Conservation (phyloP, 2,113 vertebrate genomes). For the Pseudorectes ferrugineus region DNA sequence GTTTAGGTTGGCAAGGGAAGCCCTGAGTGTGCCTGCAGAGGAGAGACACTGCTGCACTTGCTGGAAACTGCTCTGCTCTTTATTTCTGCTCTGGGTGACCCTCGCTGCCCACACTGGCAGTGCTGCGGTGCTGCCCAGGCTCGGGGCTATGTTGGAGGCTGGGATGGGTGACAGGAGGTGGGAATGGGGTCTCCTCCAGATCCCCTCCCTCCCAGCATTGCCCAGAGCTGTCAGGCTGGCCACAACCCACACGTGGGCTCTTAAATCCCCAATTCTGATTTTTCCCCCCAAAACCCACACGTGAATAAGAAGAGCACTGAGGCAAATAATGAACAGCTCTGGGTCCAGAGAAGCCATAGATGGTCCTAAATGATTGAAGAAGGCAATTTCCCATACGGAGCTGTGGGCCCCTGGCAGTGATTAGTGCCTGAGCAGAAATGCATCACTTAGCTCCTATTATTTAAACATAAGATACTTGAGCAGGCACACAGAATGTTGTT, state of each 20-base stretch:
- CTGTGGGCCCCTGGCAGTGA: not conserved
- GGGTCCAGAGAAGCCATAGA: not conserved
- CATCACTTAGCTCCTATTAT: conserved; percentile 10
- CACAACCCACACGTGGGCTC: fast-evolving
- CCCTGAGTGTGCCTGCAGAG: not conserved
- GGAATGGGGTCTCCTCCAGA: fast-evolving
- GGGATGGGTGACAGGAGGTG: not conserved
- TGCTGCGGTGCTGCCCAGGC: fast-evolving
- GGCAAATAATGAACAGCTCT: not conserved
- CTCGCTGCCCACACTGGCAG: not conserved
- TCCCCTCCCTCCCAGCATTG: fast-evolving
- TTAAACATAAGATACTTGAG: conserved; percentile 20
- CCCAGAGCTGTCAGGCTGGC: not conserved
- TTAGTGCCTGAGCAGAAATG: conserved; percentile 15
- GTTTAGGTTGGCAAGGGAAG: conserved; percentile 36
- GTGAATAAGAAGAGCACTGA: not conserved
- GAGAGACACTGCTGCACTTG: not conserved
- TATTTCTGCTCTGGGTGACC: not conserved
- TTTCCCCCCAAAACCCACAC: fast-evolving
- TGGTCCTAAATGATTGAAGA: conserved; percentile 14
- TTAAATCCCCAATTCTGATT: not conserved
- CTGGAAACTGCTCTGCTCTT: not conserved
- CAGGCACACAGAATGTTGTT: not conserved
- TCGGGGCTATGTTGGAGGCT: not conserved
- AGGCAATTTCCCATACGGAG: conserved; percentile 2